Conservation (phyloP, 2,113 vertebrate species). For the Uria lomvia region DNA sequence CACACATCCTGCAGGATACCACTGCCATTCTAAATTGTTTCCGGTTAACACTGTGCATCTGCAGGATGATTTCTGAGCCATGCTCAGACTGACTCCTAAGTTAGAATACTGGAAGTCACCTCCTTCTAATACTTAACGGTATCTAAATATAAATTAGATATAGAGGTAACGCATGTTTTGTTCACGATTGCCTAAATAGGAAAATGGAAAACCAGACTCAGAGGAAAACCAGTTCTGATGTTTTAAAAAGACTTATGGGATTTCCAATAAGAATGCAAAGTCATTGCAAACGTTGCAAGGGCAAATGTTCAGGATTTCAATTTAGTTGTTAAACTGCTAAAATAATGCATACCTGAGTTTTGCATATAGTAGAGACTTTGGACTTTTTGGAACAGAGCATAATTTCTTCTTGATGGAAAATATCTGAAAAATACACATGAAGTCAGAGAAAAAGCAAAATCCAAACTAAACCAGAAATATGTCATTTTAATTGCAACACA, state of each 20-base stretch:
- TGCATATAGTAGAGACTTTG: background rate
- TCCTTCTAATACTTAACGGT: background rate
- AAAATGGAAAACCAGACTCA: background rate
- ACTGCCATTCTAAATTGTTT: conserved; percentile 59
- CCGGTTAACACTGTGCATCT: conserved; percentile 48
- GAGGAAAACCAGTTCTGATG: background rate
- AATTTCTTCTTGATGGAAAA: background rate
- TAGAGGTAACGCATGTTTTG: background rate
- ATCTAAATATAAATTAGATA: background rate
- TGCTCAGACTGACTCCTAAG: background rate
- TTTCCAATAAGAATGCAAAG: background rate
- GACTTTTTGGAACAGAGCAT: background rate
- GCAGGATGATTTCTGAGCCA: background rate
- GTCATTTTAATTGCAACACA: background rate
- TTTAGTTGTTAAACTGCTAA: background rate
- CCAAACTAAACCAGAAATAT: background rate
- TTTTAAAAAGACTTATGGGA: background rate
- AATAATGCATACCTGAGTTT: background rate
- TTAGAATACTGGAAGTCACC: background rate
- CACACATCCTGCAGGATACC: conserved; percentile 75
- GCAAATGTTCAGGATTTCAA: background rate
- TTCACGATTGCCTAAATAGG: background rate
- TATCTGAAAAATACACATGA: background rate
- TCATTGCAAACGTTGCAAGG: background rate
- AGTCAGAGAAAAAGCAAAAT: background rate